A percentile compares a stretch with the other conserved stretches of the same genome.
These are phyloP conservation scores for Stenopsyche tienmushanensis DNA, from an alignment of 1,140 invertebrate species.

Conservation along the genomic window DNA sequence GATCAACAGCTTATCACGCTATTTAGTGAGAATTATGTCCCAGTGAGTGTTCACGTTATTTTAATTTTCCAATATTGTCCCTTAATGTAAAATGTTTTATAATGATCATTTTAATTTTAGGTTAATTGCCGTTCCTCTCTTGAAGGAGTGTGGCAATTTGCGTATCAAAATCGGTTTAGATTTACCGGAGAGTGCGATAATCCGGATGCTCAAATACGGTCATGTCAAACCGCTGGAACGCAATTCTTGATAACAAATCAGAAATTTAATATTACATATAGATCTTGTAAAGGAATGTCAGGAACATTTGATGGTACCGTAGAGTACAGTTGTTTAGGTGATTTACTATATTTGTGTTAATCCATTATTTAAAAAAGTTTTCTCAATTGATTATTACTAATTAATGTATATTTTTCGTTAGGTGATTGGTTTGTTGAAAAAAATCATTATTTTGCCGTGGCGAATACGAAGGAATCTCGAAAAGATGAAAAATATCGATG, in stretches of 20 bases:
- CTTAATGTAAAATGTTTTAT: background rate
- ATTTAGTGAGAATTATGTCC: constrained; percentile 87
- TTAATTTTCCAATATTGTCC: background rate
- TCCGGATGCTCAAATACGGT: constrained; percentile 84
- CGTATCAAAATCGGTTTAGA: constrained; percentile 86
- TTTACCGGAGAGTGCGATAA: constrained; percentile 89
- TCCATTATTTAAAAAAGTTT: background rate
- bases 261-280: constrained; percentile 94
- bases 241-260: constrained; percentile 96
- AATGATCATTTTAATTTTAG: constrained; percentile 40
- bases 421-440: constrained; percentile 94
- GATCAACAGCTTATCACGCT: constrained; percentile 83
- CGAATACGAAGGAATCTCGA: constrained; percentile 90
- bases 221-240: constrained; percentile 93
- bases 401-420: constrained; percentile 42
- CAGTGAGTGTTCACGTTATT: constrained; percentile 50
- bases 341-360: constrained; percentile 5
- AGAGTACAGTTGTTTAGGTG: constrained; percentile 86
- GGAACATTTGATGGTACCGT: constrained; percentile 89
- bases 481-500: constrained; percentile 93
- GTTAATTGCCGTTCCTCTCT: constrained; percentile 90
- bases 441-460: constrained; percentile 93
- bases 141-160: constrained; percentile 94
- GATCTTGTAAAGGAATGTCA: constrained; percentile 76
- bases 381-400: background rate